Base-by-base conservation (phyloP, 2,113 vertebrate genomes). In the Setophaga kirtlandii region DNA sequence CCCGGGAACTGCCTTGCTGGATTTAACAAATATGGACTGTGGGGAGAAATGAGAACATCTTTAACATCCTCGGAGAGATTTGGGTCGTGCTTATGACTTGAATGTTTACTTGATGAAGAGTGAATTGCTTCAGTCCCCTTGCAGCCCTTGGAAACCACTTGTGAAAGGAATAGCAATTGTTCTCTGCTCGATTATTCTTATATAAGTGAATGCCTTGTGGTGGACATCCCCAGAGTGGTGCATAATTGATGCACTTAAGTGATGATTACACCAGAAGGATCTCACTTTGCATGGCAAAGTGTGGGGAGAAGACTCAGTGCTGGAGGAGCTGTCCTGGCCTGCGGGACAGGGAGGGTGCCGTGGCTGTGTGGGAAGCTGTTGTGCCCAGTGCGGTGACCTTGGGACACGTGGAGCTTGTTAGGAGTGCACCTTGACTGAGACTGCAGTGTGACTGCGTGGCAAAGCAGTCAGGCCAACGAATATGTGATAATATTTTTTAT, bases 401-500 rank as follows among this genome's bases (percentile, higher is more conserved):
- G 17, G 93, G 95, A 89, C 95, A 90, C 92, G 77, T 31, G 96
- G 97, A 91, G 85, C 58, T 96, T 95, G 80, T 98, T 97, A 97
- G 88, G 90, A 60, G 62, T 39, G 70, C 73, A 89, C 83, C 95
- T 88, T 41, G 63, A 93, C 90, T 67, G 81, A 81, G 81, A 93
- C 87, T 97, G 60, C 74, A 74, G 78, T 87, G 91, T 94, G 89
- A 96, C 96, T 97, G 91, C 87, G 18, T 89, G 94, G 89, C 79
- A 93, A 97, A 96, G 86, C 85, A 94, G 98, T 98, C 83, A 97
- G 95, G 94, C 89, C 93, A 95, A 93, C 5, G 71, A 95, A 77
- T 91, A 94, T 89, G 95, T 97, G 97, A 93, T 97, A 98, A 97
- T 98, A 87, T 92, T 97, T 96, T 96, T 88, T 94, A 95, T 91